Evolutionary conservation across 2,797 vertebrate species (phyloP).

Genomic region (Coregonus suidteri): DNA sequence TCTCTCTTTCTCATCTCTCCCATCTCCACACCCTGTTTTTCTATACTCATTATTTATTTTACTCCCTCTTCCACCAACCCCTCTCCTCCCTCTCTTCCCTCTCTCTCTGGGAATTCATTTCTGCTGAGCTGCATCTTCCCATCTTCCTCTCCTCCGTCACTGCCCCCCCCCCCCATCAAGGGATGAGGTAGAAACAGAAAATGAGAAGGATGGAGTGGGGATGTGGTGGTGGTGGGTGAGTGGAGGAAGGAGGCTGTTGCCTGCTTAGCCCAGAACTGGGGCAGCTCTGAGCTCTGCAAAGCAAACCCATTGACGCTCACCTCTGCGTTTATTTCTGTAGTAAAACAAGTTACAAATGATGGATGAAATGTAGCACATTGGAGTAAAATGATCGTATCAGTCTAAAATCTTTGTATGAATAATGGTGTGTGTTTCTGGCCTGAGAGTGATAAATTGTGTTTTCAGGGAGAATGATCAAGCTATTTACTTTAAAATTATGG

Average conservation of each 20-base stretch:
- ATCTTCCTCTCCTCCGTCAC: conserved; percentile 24
- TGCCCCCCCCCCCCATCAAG: conserved; percentile 6
- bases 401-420: neutral
- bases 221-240: conserved; percentile 25
- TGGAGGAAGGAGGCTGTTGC: conserved; percentile 45
- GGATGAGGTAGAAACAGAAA: conserved; percentile 33
- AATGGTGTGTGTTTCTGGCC: conserved; percentile 13
- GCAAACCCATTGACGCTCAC: neutral
- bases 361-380: neutral
- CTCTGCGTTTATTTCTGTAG: neutral
- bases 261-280: conserved; percentile 52
- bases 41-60: conserved; percentile 36
- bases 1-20: conserved; percentile 2
- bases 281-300: conserved; percentile 12
- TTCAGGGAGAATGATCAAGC: neutral
- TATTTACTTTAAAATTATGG: neutral
- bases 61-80: conserved; percentile 15
- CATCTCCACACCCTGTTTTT: conserved; percentile 13
- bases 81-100: conserved; percentile 3
- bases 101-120: conserved; percentile 37
- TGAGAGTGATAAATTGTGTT: neutral
- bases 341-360: neutral
- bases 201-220: conserved; percentile 23
- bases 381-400: neutral
- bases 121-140: conserved; percentile 44